A percentile compares a stretch with the other conserved stretches of the same genome.
phyloP scores from a whole-genome alignment of 2,113 vertebrate species.

The Gorsachius goisagi region DNA sequence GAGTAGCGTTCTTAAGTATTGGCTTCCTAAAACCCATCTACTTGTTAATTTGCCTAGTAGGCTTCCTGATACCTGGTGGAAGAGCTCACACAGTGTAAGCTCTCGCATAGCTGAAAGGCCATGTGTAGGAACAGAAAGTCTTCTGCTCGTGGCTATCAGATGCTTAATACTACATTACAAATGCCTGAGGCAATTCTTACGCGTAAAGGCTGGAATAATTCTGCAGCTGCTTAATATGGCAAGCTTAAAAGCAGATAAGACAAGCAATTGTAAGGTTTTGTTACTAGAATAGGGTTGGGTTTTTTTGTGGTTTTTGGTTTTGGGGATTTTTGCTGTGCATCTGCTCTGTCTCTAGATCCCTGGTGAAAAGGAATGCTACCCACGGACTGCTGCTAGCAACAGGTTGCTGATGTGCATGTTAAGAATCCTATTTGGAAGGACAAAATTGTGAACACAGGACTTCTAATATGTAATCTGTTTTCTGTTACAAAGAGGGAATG shows the following conservation, averaged over 20 bases:
- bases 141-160: background rate
- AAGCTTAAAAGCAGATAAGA: background rate
- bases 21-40: background rate
- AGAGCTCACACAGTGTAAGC: background rate
- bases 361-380: background rate
- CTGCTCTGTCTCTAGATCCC: background rate
- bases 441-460: fast-evolving
- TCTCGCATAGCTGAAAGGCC: background rate
- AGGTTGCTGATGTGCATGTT: background rate
- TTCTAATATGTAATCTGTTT: background rate
- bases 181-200: background rate
- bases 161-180: background rate
- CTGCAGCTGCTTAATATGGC: background rate
- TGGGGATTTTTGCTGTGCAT: background rate
- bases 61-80: background rate
- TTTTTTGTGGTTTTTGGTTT: background rate
- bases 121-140: background rate
- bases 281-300: background rate
- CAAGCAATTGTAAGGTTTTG: background rate
- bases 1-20: background rate
- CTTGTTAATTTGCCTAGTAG: background rate
- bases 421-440: background rate
- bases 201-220: background rate
- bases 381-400: background rate
- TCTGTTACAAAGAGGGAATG: background rate